Percentiles rank a stretch among this genome's conserved stretches.
Conservation (phyloP, 2,888 invertebrate genomes). For the Drosophila borealis region DNA sequence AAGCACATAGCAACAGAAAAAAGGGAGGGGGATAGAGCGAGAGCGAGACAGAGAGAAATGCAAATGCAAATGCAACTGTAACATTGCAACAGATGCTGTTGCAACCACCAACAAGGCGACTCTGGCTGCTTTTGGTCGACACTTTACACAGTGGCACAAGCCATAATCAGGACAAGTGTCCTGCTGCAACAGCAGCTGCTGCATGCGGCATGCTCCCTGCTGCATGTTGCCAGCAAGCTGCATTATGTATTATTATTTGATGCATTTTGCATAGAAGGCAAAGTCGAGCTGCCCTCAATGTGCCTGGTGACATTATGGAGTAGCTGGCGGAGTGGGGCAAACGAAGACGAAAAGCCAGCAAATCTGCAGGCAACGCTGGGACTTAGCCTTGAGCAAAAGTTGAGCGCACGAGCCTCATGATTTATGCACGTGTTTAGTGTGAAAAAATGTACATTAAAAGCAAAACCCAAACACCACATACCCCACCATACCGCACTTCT, state of each 20-base stretch:
- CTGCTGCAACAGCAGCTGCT: constrained; percentile 55
- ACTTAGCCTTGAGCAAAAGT: constrained; percentile 78
- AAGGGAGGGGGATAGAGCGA: neutral
- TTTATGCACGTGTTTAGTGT: constrained; percentile 81
- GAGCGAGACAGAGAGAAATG: constrained; percentile 3
- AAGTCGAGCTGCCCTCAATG: constrained; percentile 56
- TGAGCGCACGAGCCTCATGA: constrained; percentile 60
- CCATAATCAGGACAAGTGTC: constrained; percentile 80
- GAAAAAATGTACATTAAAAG: constrained; percentile 79
- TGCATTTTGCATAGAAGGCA: constrained; percentile 53
- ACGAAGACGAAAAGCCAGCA: constrained; percentile 6
- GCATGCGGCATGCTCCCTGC: neutral
- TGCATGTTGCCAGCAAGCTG: constrained; percentile 47
- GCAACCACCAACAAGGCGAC: constrained; percentile 26
- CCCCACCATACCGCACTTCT: constrained; percentile 4
- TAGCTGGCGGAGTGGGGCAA: neutral
- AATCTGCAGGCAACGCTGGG: constrained; percentile 35
- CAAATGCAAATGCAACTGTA: constrained; percentile 52
- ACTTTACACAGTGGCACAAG: constrained; percentile 53
- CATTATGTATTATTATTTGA: constrained; percentile 76
- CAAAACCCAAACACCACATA: constrained; percentile 42
- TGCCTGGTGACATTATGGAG: constrained; percentile 66
- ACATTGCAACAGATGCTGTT: constrained; percentile 45
- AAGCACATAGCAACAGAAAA: neutral
- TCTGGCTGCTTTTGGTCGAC: constrained; percentile 48